Percentiles rank a stretch among this genome's conserved stretches.
phyloP scores from a whole-genome alignment of 64 coral and sea anemone genomes.

The Cladopsammia gracilis region DNA sequence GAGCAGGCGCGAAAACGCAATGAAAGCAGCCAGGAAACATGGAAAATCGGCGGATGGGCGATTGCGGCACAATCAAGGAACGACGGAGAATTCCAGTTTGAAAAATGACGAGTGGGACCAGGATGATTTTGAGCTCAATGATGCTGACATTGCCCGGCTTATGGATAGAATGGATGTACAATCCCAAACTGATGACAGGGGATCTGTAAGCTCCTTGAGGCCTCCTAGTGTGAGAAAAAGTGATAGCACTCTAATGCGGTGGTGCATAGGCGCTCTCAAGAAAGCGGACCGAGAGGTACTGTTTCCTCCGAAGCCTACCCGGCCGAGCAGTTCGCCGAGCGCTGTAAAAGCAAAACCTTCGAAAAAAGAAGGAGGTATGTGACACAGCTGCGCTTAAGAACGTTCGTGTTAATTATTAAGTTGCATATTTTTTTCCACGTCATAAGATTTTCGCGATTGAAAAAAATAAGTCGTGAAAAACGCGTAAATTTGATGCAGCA shows the following conservation, averaged over 20 bases:
- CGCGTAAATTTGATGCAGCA: too few relatives aligned
- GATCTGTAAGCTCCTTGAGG: not conserved
- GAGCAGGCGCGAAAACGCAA: constrained; percentile 64
- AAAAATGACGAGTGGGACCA: not conserved
- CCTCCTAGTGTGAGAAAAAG: constrained; percentile 27
- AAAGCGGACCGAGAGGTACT: constrained; percentile 31
- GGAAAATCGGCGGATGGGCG: not conserved
- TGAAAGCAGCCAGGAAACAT: not conserved
- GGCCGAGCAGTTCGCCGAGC: constrained; percentile 54
- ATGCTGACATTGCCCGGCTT: constrained; percentile 5
- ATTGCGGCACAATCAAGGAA: not conserved
- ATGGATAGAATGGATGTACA: not conserved
- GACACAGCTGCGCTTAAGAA: too few relatives aligned
- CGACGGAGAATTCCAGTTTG: not conserved
- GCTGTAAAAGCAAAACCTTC: not conserved
- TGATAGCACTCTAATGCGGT: constrained; percentile 34
- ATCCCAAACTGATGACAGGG: not conserved
- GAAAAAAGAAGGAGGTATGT: not conserved
- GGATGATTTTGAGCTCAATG: not conserved
- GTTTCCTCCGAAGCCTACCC: constrained; percentile 56
- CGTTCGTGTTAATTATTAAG: too few relatives aligned
- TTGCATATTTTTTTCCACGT: too few relatives aligned
- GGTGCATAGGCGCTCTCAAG: constrained; percentile 60
- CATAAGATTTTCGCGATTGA: too few relatives aligned
- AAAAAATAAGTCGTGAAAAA: too few relatives aligned